A percentile compares a stretch with the other conserved stretches of the same genome.
These are phyloP conservation scores for Epinephelus coioides DNA, from an alignment of 2,797 vertebrate species.

Conservation along the genomic window DNA sequence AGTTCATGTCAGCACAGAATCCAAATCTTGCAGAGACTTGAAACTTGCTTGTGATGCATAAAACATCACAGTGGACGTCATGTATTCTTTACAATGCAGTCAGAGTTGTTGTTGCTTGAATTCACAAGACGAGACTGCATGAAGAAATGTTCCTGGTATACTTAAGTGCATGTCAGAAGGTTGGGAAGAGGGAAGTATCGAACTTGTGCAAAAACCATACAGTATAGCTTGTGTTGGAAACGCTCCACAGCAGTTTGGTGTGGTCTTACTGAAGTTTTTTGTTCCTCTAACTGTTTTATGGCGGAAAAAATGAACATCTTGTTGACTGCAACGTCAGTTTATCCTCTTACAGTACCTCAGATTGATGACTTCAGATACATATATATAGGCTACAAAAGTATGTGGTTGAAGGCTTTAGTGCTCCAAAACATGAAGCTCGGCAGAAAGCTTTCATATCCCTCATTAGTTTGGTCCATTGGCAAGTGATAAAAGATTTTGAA, in stretches of 20 bases:
- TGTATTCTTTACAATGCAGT: not conserved
- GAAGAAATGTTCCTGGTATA: not conserved
- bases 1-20: constrained; percentile 31
- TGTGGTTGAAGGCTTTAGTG: constrained; percentile 49
- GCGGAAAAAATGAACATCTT: constrained; percentile 23
- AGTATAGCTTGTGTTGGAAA: constrained; percentile 16
- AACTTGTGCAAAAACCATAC: constrained; percentile 21
- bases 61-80: not conserved
- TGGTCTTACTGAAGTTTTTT: constrained; percentile 38
- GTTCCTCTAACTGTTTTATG: constrained; percentile 19
- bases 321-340: constrained; percentile 52
- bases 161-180: not conserved
- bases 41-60: constrained; percentile 13
- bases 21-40: constrained; percentile 38
- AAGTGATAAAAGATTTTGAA: constrained; percentile 77
- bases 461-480: constrained; percentile 82
- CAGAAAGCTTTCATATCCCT: constrained; percentile 75
- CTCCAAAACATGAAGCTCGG: constrained; percentile 60
- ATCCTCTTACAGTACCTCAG: constrained; percentile 38
- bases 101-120: constrained; percentile 3
- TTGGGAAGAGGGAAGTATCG: constrained; percentile 5
- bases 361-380: constrained; percentile 53
- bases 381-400: constrained; percentile 37
- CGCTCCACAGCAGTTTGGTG: constrained; percentile 23
- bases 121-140: not conserved